Evolutionary conservation across 2,888 invertebrate species (phyloP).

Genomic region (Linnaemya vulpina): DNA sequence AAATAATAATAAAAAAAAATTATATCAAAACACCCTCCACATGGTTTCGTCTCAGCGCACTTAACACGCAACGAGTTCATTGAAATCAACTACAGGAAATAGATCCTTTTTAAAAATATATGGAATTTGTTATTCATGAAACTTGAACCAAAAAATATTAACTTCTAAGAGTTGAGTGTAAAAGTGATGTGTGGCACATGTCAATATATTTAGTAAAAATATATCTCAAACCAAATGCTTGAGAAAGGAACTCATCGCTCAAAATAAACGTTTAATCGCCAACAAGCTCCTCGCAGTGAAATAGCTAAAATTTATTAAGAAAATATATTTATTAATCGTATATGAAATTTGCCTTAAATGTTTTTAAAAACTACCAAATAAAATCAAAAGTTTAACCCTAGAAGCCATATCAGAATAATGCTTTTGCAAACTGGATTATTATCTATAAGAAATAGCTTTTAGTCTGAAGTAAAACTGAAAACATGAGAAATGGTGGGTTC

Average conservation of each 20-base stretch:
- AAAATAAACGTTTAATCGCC: not conserved
- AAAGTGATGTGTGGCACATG: conserved; percentile 14
- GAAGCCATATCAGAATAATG: conserved; percentile 46
- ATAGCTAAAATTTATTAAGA: not conserved
- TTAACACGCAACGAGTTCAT: conserved; percentile 24
- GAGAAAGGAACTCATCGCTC: conserved; percentile 12
- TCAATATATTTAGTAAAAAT: not conserved
- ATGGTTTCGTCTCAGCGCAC: conserved; percentile 55
- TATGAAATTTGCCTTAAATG: not conserved
- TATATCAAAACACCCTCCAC: conserved; percentile 47
- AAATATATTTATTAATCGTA: not conserved
- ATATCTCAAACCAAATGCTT: not conserved
- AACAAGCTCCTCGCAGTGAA: not conserved
- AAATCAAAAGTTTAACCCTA: not conserved
- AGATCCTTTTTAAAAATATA: not conserved
- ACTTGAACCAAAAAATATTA: not conserved
- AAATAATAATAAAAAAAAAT: conserved; percentile 15
- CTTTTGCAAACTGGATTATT: not conserved
- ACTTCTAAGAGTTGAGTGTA: not conserved
- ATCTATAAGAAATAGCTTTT: not conserved
- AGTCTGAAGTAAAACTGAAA: not conserved
- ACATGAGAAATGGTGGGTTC: conserved; percentile 73
- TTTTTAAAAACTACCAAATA: not conserved
- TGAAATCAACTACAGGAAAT: not conserved
- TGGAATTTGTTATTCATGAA: not conserved